phyloP scores from a whole-genome alignment of 2,797 vertebrate species.

The Anguilla pacifica region DNA sequence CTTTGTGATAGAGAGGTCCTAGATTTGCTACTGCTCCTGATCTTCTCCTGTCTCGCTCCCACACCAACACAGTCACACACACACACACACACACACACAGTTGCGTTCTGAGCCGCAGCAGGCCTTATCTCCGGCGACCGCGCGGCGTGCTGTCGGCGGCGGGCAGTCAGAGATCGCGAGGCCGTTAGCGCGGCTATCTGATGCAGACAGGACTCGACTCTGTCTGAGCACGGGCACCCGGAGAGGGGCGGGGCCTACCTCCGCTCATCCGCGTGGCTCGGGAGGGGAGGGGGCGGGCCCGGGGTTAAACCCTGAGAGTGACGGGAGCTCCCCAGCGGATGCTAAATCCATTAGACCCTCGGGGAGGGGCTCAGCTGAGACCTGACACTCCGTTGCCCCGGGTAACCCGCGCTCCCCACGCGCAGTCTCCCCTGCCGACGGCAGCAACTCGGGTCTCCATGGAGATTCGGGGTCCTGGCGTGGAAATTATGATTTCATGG shows the following conservation, averaged over 20 bases:
- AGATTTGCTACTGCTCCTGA: not conserved
- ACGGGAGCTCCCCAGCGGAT: not conserved
- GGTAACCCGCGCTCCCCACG: not conserved
- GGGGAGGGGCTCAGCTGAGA: not conserved
- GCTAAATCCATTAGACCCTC: not conserved
- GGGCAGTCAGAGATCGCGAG: not conserved
- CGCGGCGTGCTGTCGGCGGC: not conserved
- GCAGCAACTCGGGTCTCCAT: not conserved
- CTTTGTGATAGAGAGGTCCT: not conserved
- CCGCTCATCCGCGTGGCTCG: not conserved
- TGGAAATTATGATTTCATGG: constrained; percentile 14
- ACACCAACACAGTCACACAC: not conserved
- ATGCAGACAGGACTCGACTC: constrained; percentile 5
- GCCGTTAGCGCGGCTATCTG: not conserved
- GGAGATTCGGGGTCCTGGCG: not conserved
- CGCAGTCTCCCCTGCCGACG: not conserved
- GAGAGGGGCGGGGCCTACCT: not conserved
- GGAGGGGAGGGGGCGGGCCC: not conserved
- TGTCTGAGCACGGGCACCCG: not conserved
- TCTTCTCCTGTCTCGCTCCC: not conserved
- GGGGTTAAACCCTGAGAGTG: not conserved
- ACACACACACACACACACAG: not conserved
- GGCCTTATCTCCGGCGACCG: not conserved
- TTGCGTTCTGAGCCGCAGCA: not conserved
- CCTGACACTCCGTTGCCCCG: constrained; percentile 10